These are phyloP conservation scores for Uria aalge DNA, from an alignment of 2,113 vertebrate genomes.

Conservation along the genomic window DNA sequence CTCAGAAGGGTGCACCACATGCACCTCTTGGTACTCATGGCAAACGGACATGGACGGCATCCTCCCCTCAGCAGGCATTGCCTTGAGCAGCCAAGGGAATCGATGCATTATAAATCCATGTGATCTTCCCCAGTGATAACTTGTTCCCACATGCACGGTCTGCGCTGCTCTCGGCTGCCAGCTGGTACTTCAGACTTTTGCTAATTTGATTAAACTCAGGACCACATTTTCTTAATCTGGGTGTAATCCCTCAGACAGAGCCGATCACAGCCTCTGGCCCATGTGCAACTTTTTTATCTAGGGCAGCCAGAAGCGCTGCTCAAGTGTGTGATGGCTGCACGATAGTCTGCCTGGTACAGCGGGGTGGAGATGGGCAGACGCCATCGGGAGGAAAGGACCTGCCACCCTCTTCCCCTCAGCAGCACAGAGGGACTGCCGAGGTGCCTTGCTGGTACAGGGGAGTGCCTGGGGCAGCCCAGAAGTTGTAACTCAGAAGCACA, in stretches of 20 bases:
- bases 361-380: background rate
- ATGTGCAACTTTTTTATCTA: background rate
- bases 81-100: background rate
- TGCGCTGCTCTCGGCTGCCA: background rate
- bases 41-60: background rate
- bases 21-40: background rate
- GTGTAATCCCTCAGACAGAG: background rate
- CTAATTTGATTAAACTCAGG: background rate
- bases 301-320: background rate
- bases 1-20: rapidly evolving
- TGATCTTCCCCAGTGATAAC: background rate
- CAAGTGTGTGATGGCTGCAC: background rate
- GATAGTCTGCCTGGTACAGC: background rate
- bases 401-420: background rate
- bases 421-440: rapidly evolving
- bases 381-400: background rate
- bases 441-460: background rate
- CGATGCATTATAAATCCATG: background rate
- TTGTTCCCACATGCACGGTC: background rate
- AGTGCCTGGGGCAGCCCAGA: background rate
- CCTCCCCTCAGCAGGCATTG: background rate
- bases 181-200: background rate
- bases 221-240: background rate
- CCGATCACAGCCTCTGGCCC: background rate
- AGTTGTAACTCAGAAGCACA: background rate